phyloP scores from a whole-genome alignment of 2,797 vertebrate species.

The Xenentodon cancila region DNA sequence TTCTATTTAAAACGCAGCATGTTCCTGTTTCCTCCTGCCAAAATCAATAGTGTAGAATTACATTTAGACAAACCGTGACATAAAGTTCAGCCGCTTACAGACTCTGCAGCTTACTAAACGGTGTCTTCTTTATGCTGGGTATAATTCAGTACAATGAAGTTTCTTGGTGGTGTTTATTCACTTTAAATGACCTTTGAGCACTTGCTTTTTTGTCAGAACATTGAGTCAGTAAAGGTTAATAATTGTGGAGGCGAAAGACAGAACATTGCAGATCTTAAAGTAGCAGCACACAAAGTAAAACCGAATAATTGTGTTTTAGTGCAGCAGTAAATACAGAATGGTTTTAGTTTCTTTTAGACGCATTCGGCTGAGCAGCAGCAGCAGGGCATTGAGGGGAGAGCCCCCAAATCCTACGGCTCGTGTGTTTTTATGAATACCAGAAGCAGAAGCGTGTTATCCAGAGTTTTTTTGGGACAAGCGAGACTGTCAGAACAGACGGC shows the following conservation, averaged over 20 bases:
- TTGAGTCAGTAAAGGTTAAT: not conserved
- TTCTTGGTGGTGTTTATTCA: conserved; percentile 23
- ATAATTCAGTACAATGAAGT: not conserved
- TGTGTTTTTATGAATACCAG: not conserved
- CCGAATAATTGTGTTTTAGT: too few relatives aligned
- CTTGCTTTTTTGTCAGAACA: not conserved
- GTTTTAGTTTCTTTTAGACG: too few relatives aligned
- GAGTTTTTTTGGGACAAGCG: too few relatives aligned
- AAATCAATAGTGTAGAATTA: conserved; percentile 61
- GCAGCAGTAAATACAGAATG: too few relatives aligned
- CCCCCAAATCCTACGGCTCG: not conserved
- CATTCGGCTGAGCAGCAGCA: too few relatives aligned
- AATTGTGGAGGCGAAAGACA: not conserved
- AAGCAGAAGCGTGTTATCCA: too few relatives aligned
- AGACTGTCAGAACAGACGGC: too few relatives aligned
- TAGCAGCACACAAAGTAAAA: not conserved
- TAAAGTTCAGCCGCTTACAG: not conserved
- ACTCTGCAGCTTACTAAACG: not conserved
- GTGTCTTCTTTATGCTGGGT: not conserved
- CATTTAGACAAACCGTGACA: conserved; percentile 28
- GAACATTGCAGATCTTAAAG: not conserved
- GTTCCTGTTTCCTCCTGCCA: conserved; percentile 55
- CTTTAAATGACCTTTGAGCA: conserved; percentile 41
- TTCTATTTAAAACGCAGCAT: conserved; percentile 2
- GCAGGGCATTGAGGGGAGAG: too few relatives aligned